phyloP scores from a whole-genome alignment of 2,113 vertebrate species.

The Corvus cornix region DNA sequence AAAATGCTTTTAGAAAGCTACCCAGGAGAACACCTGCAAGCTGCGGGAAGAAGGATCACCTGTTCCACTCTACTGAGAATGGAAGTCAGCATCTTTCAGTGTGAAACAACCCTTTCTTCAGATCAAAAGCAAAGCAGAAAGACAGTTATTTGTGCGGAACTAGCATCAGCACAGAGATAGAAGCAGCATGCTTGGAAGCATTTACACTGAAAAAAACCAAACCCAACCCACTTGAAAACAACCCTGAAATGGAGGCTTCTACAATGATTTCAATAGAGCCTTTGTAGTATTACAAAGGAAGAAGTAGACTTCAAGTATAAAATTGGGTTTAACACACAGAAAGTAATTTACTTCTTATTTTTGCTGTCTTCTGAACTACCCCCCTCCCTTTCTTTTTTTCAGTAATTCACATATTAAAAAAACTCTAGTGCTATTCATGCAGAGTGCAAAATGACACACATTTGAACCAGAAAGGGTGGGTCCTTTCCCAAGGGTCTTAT shows the following conservation, averaged over 20 bases:
- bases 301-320: neutral
- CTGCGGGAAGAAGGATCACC: slow-evolving; percentile 8
- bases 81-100: neutral
- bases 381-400: neutral
- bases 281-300: neutral
- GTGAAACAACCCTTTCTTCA: slow-evolving; percentile 8
- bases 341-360: neutral
- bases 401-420: neutral
- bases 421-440: neutral
- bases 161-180: neutral
- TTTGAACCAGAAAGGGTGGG: neutral
- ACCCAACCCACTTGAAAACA: neutral
- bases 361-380: neutral
- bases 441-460: neutral
- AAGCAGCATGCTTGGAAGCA: neutral
- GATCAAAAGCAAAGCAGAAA: slow-evolving; percentile 39
- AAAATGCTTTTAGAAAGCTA: slow-evolving; percentile 1
- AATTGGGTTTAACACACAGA: neutral
- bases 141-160: slow-evolving; percentile 7
- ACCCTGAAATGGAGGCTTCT: neutral
- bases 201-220: neutral
- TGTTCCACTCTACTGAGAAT: neutral
- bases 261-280: neutral
- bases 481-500: neutral
- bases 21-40: slow-evolving; percentile 22